Conservation (phyloP, 1,140 invertebrate genomes). For the Drosophila mojavensis region DNA sequence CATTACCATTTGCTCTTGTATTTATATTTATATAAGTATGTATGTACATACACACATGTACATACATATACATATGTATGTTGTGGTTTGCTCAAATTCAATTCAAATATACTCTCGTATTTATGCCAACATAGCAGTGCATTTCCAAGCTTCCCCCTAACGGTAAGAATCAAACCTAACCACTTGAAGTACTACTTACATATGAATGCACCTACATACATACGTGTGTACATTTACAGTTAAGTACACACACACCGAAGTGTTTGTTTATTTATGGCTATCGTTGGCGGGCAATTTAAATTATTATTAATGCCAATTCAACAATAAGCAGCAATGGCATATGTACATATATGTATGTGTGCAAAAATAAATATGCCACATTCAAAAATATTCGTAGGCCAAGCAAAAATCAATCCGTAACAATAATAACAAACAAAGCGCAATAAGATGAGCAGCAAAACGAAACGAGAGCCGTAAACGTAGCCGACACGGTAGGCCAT, state of each 20-base stretch:
- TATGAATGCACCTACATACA: slow-evolving; percentile 11
- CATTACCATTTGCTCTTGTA: slow-evolving; percentile 27
- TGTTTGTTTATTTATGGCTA: slow-evolving; percentile 53
- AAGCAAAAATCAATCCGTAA: slow-evolving; percentile 60
- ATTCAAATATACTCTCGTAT: slow-evolving; percentile 5
- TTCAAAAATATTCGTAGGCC: slow-evolving; percentile 53
- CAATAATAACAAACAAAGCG: slow-evolving; percentile 61
- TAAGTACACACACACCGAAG: neutral
- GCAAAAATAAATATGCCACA: slow-evolving; percentile 30
- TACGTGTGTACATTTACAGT: slow-evolving; percentile 17
- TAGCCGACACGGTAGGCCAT: slow-evolving; percentile 12
- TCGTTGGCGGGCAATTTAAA: slow-evolving; percentile 45
- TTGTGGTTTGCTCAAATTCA: slow-evolving; percentile 13
- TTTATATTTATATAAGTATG: neutral
- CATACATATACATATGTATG: neutral
- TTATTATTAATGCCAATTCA: slow-evolving; percentile 70
- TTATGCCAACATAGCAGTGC: slow-evolving; percentile 19
- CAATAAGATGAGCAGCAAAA: slow-evolving; percentile 23
- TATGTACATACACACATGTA: neutral
- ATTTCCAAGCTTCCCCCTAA: slow-evolving; percentile 17
- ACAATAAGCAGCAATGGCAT: slow-evolving; percentile 37
- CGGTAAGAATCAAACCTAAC: slow-evolving; percentile 37
- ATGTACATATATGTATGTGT: slow-evolving; percentile 1
- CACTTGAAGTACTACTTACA: slow-evolving; percentile 38
- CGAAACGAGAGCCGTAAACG: slow-evolving; percentile 4